These are phyloP conservation scores for Lepetodrilus schrolli DNA, from an alignment of 2,888 invertebrate genomes.

Conservation along the genomic window DNA sequence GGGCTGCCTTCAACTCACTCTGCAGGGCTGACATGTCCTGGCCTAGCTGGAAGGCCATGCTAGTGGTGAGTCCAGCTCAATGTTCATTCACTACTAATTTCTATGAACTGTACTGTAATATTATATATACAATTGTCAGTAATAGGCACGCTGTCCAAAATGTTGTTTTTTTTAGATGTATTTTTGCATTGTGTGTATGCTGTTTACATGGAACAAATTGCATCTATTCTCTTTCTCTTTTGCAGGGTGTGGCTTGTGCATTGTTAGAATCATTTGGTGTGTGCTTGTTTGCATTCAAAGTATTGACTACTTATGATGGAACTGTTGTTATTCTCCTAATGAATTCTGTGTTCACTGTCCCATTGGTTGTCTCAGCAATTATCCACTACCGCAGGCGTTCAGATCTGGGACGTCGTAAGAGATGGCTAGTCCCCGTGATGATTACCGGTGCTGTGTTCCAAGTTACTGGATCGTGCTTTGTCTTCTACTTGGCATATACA, in stretches of 20 bases:
- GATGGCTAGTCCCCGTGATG: background rate
- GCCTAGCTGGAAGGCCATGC: constrained; percentile 48
- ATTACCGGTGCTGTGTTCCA: constrained; percentile 39
- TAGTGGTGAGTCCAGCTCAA: constrained; percentile 57
- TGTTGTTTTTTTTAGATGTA: too few species aligned
- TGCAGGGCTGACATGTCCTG: constrained; percentile 56
- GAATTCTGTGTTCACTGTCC: constrained; percentile 52
- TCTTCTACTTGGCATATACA: constrained; percentile 16
- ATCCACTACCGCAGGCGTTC: background rate
- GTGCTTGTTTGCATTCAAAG: constrained; percentile 54
- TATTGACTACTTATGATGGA: constrained; percentile 42
- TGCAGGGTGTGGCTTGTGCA: constrained; percentile 55
- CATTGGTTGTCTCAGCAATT: constrained; percentile 37
- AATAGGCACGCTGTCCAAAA: too few species aligned
- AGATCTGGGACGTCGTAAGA: background rate
- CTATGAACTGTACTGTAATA: too few species aligned
- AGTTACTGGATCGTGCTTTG: constrained; percentile 38
- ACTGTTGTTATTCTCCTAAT: constrained; percentile 47
- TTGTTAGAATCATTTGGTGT: constrained; percentile 58
- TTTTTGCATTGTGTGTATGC: too few species aligned
- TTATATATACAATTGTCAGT: too few species aligned
- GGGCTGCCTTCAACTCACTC: constrained; percentile 52
- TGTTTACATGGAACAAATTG: too few species aligned
- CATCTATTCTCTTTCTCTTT: constrained; percentile 25
- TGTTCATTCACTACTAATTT: too few species aligned